Evolutionary conservation across 2,797 vertebrate species (phyloP).

Genomic region (Darevskia mixta): DNA sequence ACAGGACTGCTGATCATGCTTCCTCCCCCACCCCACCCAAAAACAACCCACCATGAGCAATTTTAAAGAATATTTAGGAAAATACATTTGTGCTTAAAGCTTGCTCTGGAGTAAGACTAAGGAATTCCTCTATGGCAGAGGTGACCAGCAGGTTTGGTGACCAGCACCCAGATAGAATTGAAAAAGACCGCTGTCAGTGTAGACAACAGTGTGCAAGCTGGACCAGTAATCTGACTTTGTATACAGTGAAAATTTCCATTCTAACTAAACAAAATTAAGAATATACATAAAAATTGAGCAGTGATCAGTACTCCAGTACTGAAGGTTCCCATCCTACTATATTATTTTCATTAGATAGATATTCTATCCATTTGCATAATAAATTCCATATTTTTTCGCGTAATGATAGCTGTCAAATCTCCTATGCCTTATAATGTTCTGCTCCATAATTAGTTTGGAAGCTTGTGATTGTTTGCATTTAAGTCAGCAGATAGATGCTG

Average conservation of each 20-base stretch:
- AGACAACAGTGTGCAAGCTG: neutral
- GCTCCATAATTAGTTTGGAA: slow-evolving; percentile 79
- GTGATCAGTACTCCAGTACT: slow-evolving; percentile 34
- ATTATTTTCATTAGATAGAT: slow-evolving; percentile 61
- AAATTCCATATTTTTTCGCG: slow-evolving; percentile 68
- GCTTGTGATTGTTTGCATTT: slow-evolving; percentile 78
- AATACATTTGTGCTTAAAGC: neutral
- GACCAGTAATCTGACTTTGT: neutral
- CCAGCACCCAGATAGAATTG: too few relatives aligned
- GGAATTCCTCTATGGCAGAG: slow-evolving; percentile 29
- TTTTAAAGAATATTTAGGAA: neutral
- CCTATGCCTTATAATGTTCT: slow-evolving; percentile 73
- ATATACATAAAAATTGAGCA: slow-evolving; percentile 41
- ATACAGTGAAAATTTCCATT: neutral
- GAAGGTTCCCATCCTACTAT: slow-evolving; percentile 35
- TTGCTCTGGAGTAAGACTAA: slow-evolving; percentile 54
- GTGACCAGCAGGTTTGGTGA: neutral
- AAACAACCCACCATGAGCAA: neutral
- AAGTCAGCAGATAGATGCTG: slow-evolving; percentile 76
- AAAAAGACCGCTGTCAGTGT: neutral
- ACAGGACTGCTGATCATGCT: slow-evolving; percentile 36
- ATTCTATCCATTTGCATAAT: slow-evolving; percentile 69
- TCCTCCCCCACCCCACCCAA: neutral
- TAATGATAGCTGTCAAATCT: slow-evolving; percentile 78
- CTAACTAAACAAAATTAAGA: neutral